These are phyloP conservation scores for Xiphophorus maculatus DNA, from an alignment of 2,113 vertebrate species.

Conservation along the genomic window DNA sequence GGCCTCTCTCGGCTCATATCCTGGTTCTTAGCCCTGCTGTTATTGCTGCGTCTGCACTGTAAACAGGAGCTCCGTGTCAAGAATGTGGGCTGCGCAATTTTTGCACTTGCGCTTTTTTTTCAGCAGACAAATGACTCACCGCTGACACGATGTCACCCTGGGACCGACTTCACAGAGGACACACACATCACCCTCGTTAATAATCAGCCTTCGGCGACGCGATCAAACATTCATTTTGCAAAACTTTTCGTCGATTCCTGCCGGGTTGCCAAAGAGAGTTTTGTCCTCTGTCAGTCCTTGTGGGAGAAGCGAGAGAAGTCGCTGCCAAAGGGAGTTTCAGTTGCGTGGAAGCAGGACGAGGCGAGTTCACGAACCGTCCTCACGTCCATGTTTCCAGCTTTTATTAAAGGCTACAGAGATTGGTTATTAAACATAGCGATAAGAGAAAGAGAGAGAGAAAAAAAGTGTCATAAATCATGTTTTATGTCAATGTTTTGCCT, in stretches of 20 bases:
- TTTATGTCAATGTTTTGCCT: conserved; percentile 28
- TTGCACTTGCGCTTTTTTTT: conserved; percentile 56
- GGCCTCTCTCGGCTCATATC: conserved; percentile 54
- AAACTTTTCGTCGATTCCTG: not conserved
- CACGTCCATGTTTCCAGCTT: not conserved
- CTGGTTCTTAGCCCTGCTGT: conserved; percentile 41
- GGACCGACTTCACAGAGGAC: conserved; percentile 41
- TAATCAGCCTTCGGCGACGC: not conserved
- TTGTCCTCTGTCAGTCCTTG: not conserved
- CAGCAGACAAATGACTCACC: conserved; percentile 73
- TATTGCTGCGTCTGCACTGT: conserved; percentile 59
- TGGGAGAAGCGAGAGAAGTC: conserved; percentile 5
- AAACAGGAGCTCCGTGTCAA: conserved; percentile 66
- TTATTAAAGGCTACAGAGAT: conserved; percentile 12
- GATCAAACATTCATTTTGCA: not conserved
- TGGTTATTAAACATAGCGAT: conserved; percentile 13
- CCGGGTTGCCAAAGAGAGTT: not conserved
- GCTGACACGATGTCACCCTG: conserved; percentile 57
- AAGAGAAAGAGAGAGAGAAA: not conserved
- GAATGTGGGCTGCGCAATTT: conserved; percentile 69
- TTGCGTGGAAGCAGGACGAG: conserved; percentile 4
- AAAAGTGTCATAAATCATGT: conserved; percentile 46
- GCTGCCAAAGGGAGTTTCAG: not conserved
- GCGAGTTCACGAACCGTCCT: conserved; percentile 6
- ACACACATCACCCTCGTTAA: conserved; percentile 16